These are phyloP conservation scores for Yponomeuta plumbellus DNA, from an alignment of 2,888 invertebrate species.

Conservation along the genomic window DNA sequence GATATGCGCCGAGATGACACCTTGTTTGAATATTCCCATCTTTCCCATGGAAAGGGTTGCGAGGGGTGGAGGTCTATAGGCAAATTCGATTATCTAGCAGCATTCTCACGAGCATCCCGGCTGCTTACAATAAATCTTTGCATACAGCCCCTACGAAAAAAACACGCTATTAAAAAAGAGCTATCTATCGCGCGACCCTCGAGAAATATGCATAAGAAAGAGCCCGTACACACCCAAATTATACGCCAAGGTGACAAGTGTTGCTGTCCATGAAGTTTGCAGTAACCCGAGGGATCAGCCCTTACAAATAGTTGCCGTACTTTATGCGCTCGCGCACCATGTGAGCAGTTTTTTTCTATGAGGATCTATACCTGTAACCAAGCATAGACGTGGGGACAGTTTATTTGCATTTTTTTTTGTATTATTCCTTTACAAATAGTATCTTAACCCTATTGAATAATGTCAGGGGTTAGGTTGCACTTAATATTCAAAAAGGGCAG, in stretches of 20 bases:
- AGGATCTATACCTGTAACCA: conserved; percentile 62
- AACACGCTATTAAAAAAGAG: conserved; percentile 68
- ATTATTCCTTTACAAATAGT: conserved; percentile 73
- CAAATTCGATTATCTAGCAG: conserved; percentile 74
- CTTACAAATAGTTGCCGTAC: conserved; percentile 41
- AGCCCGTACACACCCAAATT: conserved; percentile 67
- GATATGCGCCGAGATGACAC: conserved; percentile 76
- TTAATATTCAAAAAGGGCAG: conserved; percentile 78
- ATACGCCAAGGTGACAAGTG: conserved; percentile 73
- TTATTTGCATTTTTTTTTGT: conserved; percentile 73
- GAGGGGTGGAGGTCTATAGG: conserved; percentile 67
- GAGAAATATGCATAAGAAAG: conserved; percentile 69
- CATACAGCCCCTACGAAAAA: conserved; percentile 66
- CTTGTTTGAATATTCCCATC: conserved; percentile 75
- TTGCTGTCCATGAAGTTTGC: conserved; percentile 45
- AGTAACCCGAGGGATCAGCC: conserved; percentile 30
- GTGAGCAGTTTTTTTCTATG: conserved; percentile 53
- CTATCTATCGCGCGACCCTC: conserved; percentile 67
- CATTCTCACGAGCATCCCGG: conserved; percentile 73
- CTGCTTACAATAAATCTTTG: conserved; percentile 70
- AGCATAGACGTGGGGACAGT: conserved; percentile 65
- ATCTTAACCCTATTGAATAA: conserved; percentile 75
- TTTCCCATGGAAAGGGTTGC: conserved; percentile 72
- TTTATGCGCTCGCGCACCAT: conserved; percentile 44
- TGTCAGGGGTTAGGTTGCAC: conserved; percentile 77